Conservation (phyloP, 2,888 invertebrate species). For the Poecilobothrus nobilitatus region DNA sequence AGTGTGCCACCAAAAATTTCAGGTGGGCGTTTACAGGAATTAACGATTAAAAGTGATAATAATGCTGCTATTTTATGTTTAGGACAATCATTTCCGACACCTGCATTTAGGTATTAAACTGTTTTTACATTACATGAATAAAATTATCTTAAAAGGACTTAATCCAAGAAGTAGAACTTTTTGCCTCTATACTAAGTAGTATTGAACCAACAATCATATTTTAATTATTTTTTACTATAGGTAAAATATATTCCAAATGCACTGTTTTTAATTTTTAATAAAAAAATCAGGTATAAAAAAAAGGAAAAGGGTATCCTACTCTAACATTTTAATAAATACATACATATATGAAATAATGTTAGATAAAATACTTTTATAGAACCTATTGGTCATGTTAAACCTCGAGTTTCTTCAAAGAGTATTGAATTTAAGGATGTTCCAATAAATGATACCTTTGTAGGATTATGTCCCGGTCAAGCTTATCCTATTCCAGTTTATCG, state of each 20-base stretch:
- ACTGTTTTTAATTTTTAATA: no score
- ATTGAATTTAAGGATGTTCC: slow-evolving; percentile 38
- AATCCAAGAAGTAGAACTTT: no score
- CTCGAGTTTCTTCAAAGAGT: slow-evolving; percentile 36
- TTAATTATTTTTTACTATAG: no score
- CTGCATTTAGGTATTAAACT: slow-evolving; percentile 47
- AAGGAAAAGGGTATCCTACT: slow-evolving; percentile 2
- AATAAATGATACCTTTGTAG: slow-evolving; percentile 25
- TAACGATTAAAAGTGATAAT: slow-evolving; percentile 29
- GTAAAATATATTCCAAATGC: no score
- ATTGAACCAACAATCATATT: no score
- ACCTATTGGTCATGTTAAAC: slow-evolving; percentile 39
- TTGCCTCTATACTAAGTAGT: no score
- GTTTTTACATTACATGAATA: no score
- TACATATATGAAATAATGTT: neutral
- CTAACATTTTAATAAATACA: slow-evolving; percentile 12
- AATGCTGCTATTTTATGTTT: slow-evolving; percentile 46
- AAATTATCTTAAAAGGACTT: no score
- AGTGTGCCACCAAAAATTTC: slow-evolving; percentile 47
- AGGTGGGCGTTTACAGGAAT: slow-evolving; percentile 49
- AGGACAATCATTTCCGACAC: slow-evolving; percentile 51
- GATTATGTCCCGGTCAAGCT: slow-evolving; percentile 47
- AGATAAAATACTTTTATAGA: slow-evolving; percentile 27
- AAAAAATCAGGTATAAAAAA: no score
- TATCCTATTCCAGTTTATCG: slow-evolving; percentile 56